Conservation (phyloP, 2,888 invertebrate species). For the Keiferia lycopersicella region DNA sequence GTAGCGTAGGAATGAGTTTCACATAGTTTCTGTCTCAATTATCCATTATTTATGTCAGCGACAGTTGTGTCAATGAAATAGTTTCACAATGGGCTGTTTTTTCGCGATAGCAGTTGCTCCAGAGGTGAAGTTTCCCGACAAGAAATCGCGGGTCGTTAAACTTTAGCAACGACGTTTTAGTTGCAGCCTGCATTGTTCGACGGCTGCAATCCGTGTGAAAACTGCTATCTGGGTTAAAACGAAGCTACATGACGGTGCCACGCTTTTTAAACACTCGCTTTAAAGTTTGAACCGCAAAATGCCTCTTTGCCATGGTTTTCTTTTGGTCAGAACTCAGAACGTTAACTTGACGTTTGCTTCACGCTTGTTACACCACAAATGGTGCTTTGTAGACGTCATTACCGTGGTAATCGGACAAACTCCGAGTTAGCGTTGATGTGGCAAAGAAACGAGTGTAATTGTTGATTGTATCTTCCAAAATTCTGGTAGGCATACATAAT, state of each 20-base stretch:
- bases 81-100: conserved; percentile 24
- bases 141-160: conserved; percentile 52
- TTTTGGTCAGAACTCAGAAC: not conserved
- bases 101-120: conserved; percentile 37
- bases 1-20: not conserved
- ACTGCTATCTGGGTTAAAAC: conserved; percentile 57
- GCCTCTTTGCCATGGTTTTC: not conserved
- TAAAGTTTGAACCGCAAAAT: conserved; percentile 4
- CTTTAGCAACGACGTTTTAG: conserved; percentile 49
- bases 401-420: conserved; percentile 6
- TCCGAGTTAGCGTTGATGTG: not conserved
- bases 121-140: conserved; percentile 35
- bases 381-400: conserved; percentile 5
- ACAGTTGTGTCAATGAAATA: conserved; percentile 20
- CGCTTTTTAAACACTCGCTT: conserved; percentile 8
- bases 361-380: conserved; percentile 5
- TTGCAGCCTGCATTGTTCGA: conserved; percentile 62
- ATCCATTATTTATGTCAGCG: not conserved
- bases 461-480: conserved; percentile 22
- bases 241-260: conserved; percentile 23
- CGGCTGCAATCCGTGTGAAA: conserved; percentile 72
- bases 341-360: not conserved
- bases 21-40: conserved; percentile 16
- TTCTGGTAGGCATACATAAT: conserved; percentile 60
- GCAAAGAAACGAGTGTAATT: conserved; percentile 7